Base-by-base conservation (phyloP, 2,888 invertebrate species). In the Tachina grossa region DNA sequence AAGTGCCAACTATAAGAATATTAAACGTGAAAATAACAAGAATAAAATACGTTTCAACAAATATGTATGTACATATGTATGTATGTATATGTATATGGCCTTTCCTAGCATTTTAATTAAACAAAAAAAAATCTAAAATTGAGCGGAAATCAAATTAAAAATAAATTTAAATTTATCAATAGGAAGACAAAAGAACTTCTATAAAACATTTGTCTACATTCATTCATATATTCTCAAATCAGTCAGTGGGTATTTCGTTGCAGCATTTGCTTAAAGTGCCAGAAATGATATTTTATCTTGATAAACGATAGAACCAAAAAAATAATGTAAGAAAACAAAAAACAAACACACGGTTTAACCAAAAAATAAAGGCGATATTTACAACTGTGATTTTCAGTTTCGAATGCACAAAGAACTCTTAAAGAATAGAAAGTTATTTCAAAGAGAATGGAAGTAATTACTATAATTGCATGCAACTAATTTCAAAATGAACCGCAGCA, bases 391-490 rank as follows among this genome's bases (percentile, higher is more conserved):
- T 69, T 63, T 57, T n/a, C 55, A 49, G 49, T 61, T 49, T 39
- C 14, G 43, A 39, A 39, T 8, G 59, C 31, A 74, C 10, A 49
- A 55, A 65, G 47, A 79, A 79, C 0, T 41, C 4, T 31, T 19
- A 16, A 9, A 43, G 16, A 75, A 65, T 14, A 66, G 19, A 66
- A 68, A 2, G 47, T 57, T 53, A 63, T 51, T 31, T n/a, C n/a
- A 86, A 61, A 80, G 69, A 65, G 74, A 75, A 69, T 61, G 72
- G 76, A 59, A 84, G 87, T 87, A 89, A 88, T 88, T 88, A 88
- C 85, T 77, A 84, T 89, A 89, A 89, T 89, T 89, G 87, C 88
- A 87, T 84, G 87, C 87, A 86, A 87, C 88, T 87, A 87, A 88
- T 88, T 88, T 87, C 75, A 84, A 87, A 79, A 68, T 86, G 84